Evolutionary conservation across 2,888 invertebrate species (phyloP), one percentile per base, ranked within the genome.

Genomic region (Pharmacophagus antenor): DNA sequence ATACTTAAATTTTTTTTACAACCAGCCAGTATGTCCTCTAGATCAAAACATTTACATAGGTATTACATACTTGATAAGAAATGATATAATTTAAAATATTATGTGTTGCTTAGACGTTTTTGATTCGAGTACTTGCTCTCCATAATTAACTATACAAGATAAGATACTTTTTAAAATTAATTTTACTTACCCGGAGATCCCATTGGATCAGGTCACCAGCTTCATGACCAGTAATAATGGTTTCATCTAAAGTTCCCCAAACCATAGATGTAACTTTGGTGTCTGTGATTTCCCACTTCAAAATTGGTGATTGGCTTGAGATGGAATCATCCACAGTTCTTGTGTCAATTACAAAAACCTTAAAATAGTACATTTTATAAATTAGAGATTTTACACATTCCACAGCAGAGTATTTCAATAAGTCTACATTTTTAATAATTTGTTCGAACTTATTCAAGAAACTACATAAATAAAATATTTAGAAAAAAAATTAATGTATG

Each of bases 231-330:
- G 97, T 97, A 60, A 98, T 94, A 57, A 98, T 93, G 12, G 94
- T 95, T 77, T 98, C 96, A 80, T 99, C 99, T 41, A 98, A 89
- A 53, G 95, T 94, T 21, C 98, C 98, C 99, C 99, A 99, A 23
- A 98, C 88, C 88, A 98, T 94, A 0, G 98, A 95, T 1, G 98
- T 97, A 15, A 98, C 96, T 85, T 98, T 98, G 0, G 95, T 92
- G 60, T 95, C 95, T 62, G 93, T 92, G 67, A 97, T 94, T 37
- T 95, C 95, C 84, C 97, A 95, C 68, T 94, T 93, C 70, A 96
- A 87, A 66, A 95, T 95, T 0, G 97, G 95, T 59, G 94, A 92
- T 55, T 95, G 94, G 58, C 92, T 91, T 1, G 93, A 92, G 58
- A 95, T 87, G 17, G 93, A 93, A 10, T 94, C 93, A 83, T 96